These are phyloP conservation scores for Clepsis dumicolana DNA, from an alignment of 2,888 invertebrate genomes.

Conservation along the genomic window DNA sequence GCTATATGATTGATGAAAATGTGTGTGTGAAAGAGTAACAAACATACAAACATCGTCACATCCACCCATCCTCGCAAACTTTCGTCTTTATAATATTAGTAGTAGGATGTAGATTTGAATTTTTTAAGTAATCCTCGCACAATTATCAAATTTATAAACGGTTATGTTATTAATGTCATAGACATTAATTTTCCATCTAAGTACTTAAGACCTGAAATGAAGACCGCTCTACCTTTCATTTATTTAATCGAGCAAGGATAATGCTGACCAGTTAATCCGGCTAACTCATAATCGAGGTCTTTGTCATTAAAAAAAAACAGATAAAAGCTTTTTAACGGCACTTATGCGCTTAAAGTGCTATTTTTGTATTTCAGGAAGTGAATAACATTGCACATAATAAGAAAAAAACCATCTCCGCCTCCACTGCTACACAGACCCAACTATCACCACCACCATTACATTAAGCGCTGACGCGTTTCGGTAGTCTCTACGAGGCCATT, in stretches of 20 bases:
- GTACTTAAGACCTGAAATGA: neutral
- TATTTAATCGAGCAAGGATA: conserved; percentile 34
- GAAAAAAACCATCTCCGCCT: no score
- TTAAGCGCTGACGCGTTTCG: no score
- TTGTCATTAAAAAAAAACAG: neutral
- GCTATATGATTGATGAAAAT: no score
- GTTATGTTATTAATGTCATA: neutral
- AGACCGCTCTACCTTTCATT: conserved; percentile 12
- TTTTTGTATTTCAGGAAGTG: neutral
- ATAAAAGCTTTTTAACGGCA: conserved; percentile 15
- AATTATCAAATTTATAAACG: neutral
- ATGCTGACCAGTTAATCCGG: conserved; percentile 26
- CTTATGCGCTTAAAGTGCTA: conserved; percentile 10
- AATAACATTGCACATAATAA: neutral
- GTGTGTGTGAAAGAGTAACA: no score
- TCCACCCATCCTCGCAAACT: no score
- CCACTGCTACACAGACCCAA: no score
- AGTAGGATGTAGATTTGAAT: no score
- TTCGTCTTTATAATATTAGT: no score
- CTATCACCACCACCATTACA: no score
- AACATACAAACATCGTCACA: no score
- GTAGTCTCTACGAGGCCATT: no score
- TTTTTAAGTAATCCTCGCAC: no score
- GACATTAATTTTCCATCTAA: neutral
- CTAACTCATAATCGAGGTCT: conserved; percentile 26